These are phyloP conservation scores for Alloscopus bannaensis DNA, from an alignment of 2,888 invertebrate genomes.

Conservation along the genomic window DNA sequence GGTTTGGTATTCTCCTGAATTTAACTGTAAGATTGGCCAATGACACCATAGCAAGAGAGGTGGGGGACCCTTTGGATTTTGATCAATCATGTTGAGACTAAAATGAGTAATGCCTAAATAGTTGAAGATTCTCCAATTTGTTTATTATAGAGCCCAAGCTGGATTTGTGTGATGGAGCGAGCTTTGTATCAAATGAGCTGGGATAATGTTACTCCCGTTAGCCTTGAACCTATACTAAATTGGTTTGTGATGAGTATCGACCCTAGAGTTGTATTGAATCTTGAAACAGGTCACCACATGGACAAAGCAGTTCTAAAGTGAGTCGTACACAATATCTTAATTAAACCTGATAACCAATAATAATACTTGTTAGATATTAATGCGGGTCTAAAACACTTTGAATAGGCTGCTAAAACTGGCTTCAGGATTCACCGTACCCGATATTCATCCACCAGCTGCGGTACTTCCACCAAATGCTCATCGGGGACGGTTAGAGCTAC, in stretches of 20 bases:
- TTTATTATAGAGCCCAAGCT: conserved; percentile 76
- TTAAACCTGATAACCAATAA: too few species aligned
- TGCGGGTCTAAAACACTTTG: background rate
- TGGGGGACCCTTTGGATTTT: conserved; percentile 68
- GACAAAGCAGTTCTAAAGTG: conserved; percentile 70
- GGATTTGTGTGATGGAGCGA: conserved; percentile 78
- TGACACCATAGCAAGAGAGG: conserved; percentile 83
- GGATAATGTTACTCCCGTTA: conserved; percentile 80
- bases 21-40: conserved; percentile 84
- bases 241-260: conserved; percentile 87
- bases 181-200: conserved; percentile 81
- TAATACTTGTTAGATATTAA: background rate
- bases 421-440: conserved; percentile 78
- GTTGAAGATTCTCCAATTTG: background rate
- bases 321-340: conserved; percentile 17
- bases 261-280: conserved; percentile 80
- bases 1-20: conserved; percentile 82
- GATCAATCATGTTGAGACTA: background rate
- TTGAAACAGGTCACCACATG: conserved; percentile 73
- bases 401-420: conserved; percentile 80
- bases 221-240: conserved; percentile 82
- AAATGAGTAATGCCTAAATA: background rate
- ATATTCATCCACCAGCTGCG: background rate
- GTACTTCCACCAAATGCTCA: conserved; percentile 1
- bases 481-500: conserved; percentile 74